phyloP scores from a whole-genome alignment of 2,113 vertebrate genomes.

The Pelmatolapia mariae region DNA sequence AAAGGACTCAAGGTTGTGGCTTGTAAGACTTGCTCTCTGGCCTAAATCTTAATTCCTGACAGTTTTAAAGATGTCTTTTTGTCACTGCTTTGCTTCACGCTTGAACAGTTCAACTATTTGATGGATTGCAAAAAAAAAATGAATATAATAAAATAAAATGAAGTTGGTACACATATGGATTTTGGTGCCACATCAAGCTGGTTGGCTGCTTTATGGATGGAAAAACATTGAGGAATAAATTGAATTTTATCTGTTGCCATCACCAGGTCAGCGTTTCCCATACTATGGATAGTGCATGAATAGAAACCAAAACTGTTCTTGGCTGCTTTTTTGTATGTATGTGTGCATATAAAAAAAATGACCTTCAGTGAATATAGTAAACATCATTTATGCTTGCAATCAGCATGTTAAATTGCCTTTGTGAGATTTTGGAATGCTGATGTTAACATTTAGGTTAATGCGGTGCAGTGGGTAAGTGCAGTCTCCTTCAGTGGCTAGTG shows the following conservation, averaged over 20 bases:
- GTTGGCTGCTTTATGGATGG: background rate
- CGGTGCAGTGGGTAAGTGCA: background rate
- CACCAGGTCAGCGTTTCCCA: background rate
- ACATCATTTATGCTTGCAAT: background rate
- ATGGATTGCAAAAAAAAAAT: background rate
- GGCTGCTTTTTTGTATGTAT: background rate
- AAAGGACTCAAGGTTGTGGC: constrained; percentile 4
- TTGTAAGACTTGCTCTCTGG: background rate
- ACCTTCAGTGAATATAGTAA: background rate
- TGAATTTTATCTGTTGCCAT: background rate
- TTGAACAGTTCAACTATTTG: background rate
- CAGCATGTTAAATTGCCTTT: background rate
- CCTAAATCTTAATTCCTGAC: background rate
- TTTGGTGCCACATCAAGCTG: background rate
- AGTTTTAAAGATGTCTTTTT: background rate
- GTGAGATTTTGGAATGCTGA: background rate
- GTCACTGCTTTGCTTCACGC: background rate
- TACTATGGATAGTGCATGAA: background rate
- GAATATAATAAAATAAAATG: background rate
- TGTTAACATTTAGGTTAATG: background rate
- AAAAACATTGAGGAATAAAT: background rate
- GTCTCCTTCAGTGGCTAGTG: background rate
- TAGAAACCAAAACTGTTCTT: background rate
- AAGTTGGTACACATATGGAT: background rate
- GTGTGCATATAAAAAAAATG: background rate